phyloP scores from a whole-genome alignment of 2,888 invertebrate genomes.

The Creontiades dilutus region DNA sequence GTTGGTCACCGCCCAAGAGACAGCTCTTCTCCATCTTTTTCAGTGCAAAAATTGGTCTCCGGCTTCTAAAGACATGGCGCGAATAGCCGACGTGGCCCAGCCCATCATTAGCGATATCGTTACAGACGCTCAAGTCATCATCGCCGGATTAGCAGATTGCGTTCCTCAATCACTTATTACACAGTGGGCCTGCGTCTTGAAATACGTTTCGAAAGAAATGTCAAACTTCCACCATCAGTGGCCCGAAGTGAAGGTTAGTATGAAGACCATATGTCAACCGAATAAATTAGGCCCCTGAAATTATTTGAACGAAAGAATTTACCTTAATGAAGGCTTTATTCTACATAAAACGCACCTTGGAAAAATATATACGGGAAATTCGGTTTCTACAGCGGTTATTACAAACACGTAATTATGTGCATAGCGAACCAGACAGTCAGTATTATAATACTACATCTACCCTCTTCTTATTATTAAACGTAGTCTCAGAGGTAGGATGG shows the following conservation, averaged over 20 bases:
- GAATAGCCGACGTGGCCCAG: slow-evolving; percentile 17
- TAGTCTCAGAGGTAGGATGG: too few relatives aligned
- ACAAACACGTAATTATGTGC: too few relatives aligned
- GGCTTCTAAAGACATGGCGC: slow-evolving; percentile 52
- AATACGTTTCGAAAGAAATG: neutral
- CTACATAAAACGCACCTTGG: too few relatives aligned
- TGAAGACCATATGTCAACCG: neutral
- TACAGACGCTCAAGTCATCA: slow-evolving; percentile 42
- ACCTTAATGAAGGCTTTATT: too few relatives aligned
- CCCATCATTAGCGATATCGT: slow-evolving; percentile 24
- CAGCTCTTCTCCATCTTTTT: slow-evolving; percentile 8
- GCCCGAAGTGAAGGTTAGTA: slow-evolving; percentile 63
- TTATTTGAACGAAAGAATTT: too few relatives aligned
- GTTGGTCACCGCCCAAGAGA: neutral
- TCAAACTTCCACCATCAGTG: slow-evolving; percentile 34
- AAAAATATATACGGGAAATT: too few relatives aligned
- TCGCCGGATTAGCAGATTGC: slow-evolving; percentile 45
- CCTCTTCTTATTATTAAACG: too few relatives aligned
- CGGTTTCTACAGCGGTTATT: too few relatives aligned
- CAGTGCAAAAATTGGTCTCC: slow-evolving; percentile 32
- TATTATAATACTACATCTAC: too few relatives aligned
- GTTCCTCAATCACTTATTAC: neutral
- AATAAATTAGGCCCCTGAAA: too few relatives aligned
- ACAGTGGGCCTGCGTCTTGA: slow-evolving; percentile 39
- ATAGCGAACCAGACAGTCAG: too few relatives aligned